Base-by-base conservation (phyloP, 1,140 invertebrate species). In the Cylas formicarius region DNA sequence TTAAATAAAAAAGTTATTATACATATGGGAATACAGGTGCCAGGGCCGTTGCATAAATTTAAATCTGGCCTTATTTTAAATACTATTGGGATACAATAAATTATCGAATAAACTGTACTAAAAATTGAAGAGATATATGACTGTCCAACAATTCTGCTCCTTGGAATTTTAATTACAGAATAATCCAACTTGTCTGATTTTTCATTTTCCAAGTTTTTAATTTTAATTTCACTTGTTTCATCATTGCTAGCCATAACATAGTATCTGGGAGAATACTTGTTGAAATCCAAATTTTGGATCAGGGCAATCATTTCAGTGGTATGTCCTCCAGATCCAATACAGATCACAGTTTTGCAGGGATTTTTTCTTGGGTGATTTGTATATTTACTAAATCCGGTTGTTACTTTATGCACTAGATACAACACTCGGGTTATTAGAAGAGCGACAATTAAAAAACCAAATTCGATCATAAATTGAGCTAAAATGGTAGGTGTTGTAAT, bases 31-130 rank as follows among this genome's bases (percentile, higher is more conserved):
- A 98, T 75, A 68, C 93, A 96, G 4, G 91, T 96, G 17, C 93
- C 94, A 36, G 94, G 95, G 1, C 95, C 95, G 73, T 97, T 98
- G 60, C 87, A 90, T 2, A 96, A 62, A 42, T 94, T 71, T 42
- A 95, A 57, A 60, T 89, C 75, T 14, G 90, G 90, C 45, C 69
- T 74, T 48, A 80, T 72, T 32, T 67, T 74, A 51, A 80, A 74
- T 9, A 93, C 62, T n/a, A 91, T 53, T 37, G 79, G 78, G 56
- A 91, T 61, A 40, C 78, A 77, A 55, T 72, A 70, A 0, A 85
- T 43, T 19, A 76, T 74, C 0, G 92, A 78, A 61, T 76, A 70
- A 0, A 90, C 11, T 10, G 89, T 94, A 18, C 82, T 88, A 43
- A 81, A 75, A 29, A 93, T 57, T 23, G 86, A 85, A 17, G 82